Evolutionary conservation across 2,113 vertebrate genomes (phyloP).

Genomic region (Trichechus manatus): DNA sequence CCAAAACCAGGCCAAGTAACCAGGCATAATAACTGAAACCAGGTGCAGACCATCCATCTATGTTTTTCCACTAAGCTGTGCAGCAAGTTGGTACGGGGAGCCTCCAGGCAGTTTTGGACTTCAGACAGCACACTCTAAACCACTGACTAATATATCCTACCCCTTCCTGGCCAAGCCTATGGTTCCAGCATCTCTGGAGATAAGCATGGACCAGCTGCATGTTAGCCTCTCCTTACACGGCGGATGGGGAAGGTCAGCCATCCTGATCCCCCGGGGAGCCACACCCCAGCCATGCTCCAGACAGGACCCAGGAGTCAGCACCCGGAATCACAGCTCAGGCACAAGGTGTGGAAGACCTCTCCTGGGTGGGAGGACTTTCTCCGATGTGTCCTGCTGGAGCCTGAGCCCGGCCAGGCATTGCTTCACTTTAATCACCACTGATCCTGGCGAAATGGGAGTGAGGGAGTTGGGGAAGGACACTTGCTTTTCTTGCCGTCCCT

Average conservation of each 20-base stretch:
- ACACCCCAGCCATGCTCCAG: neutral
- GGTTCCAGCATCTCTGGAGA: neutral
- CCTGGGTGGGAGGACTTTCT: neutral
- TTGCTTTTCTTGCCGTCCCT: neutral
- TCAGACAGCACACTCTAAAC: neutral
- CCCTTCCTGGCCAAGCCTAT: neutral
- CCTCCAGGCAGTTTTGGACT: neutral
- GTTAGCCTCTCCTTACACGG: neutral
- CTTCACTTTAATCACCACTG: neutral
- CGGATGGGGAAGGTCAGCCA: neutral
- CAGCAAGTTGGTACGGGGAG: neutral
- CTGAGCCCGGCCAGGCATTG: neutral
- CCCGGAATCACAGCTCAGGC: neutral
- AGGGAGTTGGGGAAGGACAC: neutral
- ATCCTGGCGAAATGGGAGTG: neutral
- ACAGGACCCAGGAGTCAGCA: neutral
- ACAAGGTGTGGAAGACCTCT: neutral
- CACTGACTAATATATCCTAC: neutral
- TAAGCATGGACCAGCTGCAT: neutral
- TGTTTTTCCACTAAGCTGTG: neutral
- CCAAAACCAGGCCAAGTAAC: neutral
- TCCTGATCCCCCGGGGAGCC: neutral
- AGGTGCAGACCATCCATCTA: neutral
- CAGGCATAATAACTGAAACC: neutral
- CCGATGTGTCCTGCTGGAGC: neutral